Evolutionary conservation across 2,113 vertebrate genomes (phyloP).

Genomic region (Ageneiosus marmoratus): DNA sequence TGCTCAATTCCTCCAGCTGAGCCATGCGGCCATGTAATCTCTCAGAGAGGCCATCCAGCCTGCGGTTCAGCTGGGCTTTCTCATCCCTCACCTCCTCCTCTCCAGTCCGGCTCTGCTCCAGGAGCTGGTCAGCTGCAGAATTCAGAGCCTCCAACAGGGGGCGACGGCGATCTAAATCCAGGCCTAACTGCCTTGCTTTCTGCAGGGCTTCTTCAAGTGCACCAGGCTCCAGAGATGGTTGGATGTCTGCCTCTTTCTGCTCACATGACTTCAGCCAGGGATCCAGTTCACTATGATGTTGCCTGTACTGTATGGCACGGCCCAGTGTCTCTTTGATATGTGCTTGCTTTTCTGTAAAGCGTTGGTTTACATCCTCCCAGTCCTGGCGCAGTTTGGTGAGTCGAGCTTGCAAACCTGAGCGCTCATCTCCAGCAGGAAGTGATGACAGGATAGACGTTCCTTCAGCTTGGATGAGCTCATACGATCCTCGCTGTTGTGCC

Average conservation of each 20-base stretch:
- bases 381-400: conserved; percentile 80
- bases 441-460: conserved; percentile 85
- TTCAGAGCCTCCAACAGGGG: conserved; percentile 88
- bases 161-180: conserved; percentile 86
- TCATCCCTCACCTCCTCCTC: conserved; percentile 91
- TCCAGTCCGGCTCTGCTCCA: conserved; percentile 84
- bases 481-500: conserved; percentile 92
- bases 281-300: conserved; percentile 79
- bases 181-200: conserved; percentile 78
- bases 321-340: conserved; percentile 82
- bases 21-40: conserved; percentile 78
- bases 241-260: conserved; percentile 75
- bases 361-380: conserved; percentile 87
- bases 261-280: conserved; percentile 88
- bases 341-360: conserved; percentile 73
- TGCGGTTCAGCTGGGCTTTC: conserved; percentile 87
- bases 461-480: conserved; percentile 90
- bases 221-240: conserved; percentile 78
- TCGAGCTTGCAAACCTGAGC: conserved; percentile 80
- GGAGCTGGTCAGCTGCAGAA: conserved; percentile 84
- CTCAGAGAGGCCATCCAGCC: conserved; percentile 84
- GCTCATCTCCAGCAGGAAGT: conserved; percentile 85
- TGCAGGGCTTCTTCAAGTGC: conserved; percentile 84
- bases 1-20: conserved; percentile 89
- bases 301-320: conserved; percentile 86